A percentile compares a stretch with the other conserved stretches of the same genome.
Conservation (phyloP, 2,888 invertebrate genomes). For the Leptarthrus brevirostris region DNA sequence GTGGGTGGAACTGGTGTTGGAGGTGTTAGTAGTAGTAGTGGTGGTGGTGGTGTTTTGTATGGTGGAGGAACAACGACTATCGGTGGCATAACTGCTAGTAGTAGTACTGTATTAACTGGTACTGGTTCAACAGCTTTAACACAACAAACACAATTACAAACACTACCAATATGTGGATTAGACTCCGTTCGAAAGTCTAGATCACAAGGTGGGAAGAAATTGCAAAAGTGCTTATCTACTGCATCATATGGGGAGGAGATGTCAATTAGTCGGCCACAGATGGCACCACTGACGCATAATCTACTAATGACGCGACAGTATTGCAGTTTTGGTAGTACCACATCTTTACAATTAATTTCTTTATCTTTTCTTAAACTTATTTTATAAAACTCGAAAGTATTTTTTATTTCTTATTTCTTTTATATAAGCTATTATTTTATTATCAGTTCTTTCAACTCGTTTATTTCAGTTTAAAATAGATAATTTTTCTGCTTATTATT, state of each 20-base stretch:
- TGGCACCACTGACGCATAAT: constrained; percentile 68
- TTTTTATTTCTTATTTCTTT: not conserved
- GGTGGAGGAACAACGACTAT: constrained; percentile 51
- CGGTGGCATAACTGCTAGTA: constrained; percentile 57
- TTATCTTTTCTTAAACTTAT: constrained; percentile 6
- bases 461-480: constrained; percentile 2
- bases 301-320: constrained; percentile 89
- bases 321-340: constrained; percentile 93
- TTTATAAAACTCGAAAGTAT: not conserved
- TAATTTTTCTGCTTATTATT: not conserved
- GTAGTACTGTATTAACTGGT: constrained; percentile 62
- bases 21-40: constrained; percentile 57
- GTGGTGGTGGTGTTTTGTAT: constrained; percentile 57
- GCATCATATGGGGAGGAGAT: constrained; percentile 82
- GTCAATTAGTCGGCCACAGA: constrained; percentile 64
- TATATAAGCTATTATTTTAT: constrained; percentile 7
- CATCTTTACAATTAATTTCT: constrained; percentile 56
- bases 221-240: constrained; percentile 91
- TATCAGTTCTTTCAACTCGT: constrained; percentile 1
- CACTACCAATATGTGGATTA: constrained; percentile 55
- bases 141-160: constrained; percentile 57
- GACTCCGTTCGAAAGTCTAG: constrained; percentile 85
- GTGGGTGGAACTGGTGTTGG: constrained; percentile 58
- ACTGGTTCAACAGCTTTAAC: constrained; percentile 58
- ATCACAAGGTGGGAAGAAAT: constrained; percentile 95